Conservation (phyloP, 2,888 invertebrate species). For the Tenthredo amoena region DNA sequence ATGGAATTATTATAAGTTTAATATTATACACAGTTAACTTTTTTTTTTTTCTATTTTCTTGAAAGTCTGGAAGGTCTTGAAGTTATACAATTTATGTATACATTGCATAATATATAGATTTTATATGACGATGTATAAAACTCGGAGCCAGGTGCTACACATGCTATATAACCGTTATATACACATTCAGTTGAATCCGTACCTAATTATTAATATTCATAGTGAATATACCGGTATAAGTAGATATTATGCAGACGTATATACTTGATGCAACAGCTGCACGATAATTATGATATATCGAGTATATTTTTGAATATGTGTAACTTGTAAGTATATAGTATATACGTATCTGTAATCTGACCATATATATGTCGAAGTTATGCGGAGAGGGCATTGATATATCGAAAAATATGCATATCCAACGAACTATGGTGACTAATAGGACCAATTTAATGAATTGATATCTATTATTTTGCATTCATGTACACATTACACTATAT, state of each 20-base stretch:
- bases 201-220: background rate
- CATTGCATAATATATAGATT: background rate
- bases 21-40: background rate
- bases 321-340: background rate
- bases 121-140: background rate
- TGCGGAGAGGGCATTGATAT: background rate
- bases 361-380: background rate
- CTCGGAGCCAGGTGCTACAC: background rate
- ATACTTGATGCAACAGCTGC: background rate
- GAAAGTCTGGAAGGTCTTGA: conserved; percentile 15
- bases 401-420: conserved; percentile 11
- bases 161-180: background rate
- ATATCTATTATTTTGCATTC: background rate
- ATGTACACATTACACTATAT: conserved; percentile 1
- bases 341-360: background rate
- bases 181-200: background rate
- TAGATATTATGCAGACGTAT: background rate
- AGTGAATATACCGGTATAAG: background rate
- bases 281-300: background rate
- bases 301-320: background rate
- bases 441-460: background rate
- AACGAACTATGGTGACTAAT: conserved; percentile 3
- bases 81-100: background rate
- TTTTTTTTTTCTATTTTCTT: background rate
- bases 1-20: background rate